These are phyloP conservation scores for Tetrao urogallus DNA, from an alignment of 2,113 vertebrate genomes.

Conservation along the genomic window DNA sequence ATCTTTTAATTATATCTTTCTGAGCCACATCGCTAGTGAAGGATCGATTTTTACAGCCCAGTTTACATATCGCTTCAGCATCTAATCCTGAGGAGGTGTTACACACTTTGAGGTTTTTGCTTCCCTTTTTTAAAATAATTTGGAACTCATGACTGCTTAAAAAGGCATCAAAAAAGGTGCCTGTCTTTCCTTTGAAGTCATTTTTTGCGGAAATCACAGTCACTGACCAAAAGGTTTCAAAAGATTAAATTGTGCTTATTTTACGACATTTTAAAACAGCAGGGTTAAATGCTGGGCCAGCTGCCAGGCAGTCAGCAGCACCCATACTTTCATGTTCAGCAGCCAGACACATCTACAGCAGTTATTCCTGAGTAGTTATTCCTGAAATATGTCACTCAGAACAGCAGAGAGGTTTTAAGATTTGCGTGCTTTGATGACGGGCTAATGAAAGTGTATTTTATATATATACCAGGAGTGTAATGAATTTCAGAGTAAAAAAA, in stretches of 20 bases:
- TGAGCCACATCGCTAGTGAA: slow-evolving; percentile 32
- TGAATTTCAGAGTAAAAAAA: slow-evolving; percentile 6
- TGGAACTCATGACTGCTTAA: slow-evolving; percentile 72
- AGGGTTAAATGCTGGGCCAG: slow-evolving; percentile 78
- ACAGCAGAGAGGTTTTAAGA: slow-evolving; percentile 45
- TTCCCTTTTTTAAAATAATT: slow-evolving; percentile 69
- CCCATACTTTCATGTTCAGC: slow-evolving; percentile 79
- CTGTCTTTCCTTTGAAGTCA: slow-evolving; percentile 80
- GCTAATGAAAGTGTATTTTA: slow-evolving; percentile 60
- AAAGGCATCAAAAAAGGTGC: slow-evolving; percentile 71
- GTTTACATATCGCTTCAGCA: slow-evolving; percentile 39
- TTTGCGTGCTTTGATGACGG: slow-evolving; percentile 49
- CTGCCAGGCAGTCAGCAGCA: slow-evolving; percentile 73
- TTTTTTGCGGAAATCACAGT: slow-evolving; percentile 80
- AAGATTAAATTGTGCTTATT: slow-evolving; percentile 82
- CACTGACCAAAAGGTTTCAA: slow-evolving; percentile 79
- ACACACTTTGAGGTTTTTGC: slow-evolving; percentile 71
- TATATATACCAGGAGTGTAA: background rate
- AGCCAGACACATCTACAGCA: slow-evolving; percentile 72
- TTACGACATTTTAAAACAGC: slow-evolving; percentile 80
- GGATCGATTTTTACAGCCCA: slow-evolving; percentile 60
- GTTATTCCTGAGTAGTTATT: slow-evolving; percentile 69
- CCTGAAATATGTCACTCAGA: slow-evolving; percentile 65
- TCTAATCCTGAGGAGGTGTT: slow-evolving; percentile 71
- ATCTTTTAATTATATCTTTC: slow-evolving; percentile 59